Base-by-base conservation (phyloP, 2,888 invertebrate species). In the Trichopria drosophilae region DNA sequence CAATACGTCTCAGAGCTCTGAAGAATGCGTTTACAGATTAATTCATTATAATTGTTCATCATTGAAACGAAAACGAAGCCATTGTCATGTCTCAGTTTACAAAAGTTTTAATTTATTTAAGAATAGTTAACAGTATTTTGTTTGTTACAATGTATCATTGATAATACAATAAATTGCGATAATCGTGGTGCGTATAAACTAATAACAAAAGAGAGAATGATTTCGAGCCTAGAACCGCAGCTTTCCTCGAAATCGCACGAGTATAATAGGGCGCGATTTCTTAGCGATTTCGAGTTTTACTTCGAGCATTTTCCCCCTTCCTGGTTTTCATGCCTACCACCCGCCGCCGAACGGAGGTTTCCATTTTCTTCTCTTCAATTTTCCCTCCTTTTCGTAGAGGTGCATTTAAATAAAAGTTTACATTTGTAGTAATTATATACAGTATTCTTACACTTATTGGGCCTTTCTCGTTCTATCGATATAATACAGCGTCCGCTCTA, bases 21-120 rank as follows among this genome's bases (percentile, higher is more conserved):
- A n/a, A n/a, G n/a, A n/a, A n/a, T n/a, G n/a, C n/a, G n/a, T n/a
- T n/a, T n/a, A n/a, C n/a, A n/a, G n/a, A n/a, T n/a, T n/a, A n/a
- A n/a, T n/a, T 28, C 22, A 18, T 35, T 20, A 35, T 20, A 35
- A 18, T 18, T 20, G 19, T 18, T 19, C 10, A 18, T 15, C 34
- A 34, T n/a, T n/a, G 35, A 24, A 49, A 51, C 48, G 48, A 28
- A 10, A 49, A 41, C 39, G 6, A 47, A 29, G 16, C 12, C 50
- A 34, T 26, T 18, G 35, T 34, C 32, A 49, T 40, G 20, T 65
- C 48, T 71, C 71, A 70, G 72, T 73, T 73, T 73, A 73, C 73
- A 73, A 73, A 73, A 73, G 72, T 72, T 73, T 73, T 72, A 70
- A 72, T 71, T 68, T 72, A 64, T 69, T 72, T 73, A 73, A 72